These are phyloP conservation scores for Connochaetes taurinus DNA, from an alignment of 2,113 vertebrate genomes.

Conservation along the genomic window DNA sequence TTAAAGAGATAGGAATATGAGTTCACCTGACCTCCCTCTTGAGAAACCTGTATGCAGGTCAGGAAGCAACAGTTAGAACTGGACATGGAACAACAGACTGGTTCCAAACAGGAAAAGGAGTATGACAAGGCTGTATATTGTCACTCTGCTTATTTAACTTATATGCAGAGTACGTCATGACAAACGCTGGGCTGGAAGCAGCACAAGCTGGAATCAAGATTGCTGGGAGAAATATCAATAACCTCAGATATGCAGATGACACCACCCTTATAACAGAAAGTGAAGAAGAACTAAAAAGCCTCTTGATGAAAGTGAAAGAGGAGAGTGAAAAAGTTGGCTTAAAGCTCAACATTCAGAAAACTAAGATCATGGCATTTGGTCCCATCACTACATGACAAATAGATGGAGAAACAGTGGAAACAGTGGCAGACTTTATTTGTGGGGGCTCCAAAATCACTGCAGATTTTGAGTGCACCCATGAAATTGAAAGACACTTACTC, in stretches of 20 bases:
- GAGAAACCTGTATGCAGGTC: not conserved
- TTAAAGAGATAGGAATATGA: not conserved
- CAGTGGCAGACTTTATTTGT: accelerated
- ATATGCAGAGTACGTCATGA: not conserved
- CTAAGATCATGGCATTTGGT: not conserved
- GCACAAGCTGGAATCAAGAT: not conserved
- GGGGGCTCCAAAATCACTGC: not conserved
- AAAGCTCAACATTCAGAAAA: not conserved
- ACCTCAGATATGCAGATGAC: not conserved
- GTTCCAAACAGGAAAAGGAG: not conserved
- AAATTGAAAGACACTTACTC: not conserved
- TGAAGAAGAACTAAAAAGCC: not conserved
- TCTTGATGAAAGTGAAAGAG: not conserved
- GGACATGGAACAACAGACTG: not conserved
- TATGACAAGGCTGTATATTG: not conserved
- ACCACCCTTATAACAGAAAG: not conserved
- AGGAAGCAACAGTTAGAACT: not conserved
- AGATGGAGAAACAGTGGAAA: not conserved
- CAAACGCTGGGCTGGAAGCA: accelerated
- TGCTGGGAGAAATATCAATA: not conserved
- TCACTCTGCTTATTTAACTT: not conserved
- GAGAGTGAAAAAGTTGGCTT: not conserved
- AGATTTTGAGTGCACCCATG: not conserved
- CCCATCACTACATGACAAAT: not conserved
- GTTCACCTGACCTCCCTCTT: not conserved